Conservation (phyloP, 92 coral and sea anemone genomes). For the Porites lobata region DNA sequence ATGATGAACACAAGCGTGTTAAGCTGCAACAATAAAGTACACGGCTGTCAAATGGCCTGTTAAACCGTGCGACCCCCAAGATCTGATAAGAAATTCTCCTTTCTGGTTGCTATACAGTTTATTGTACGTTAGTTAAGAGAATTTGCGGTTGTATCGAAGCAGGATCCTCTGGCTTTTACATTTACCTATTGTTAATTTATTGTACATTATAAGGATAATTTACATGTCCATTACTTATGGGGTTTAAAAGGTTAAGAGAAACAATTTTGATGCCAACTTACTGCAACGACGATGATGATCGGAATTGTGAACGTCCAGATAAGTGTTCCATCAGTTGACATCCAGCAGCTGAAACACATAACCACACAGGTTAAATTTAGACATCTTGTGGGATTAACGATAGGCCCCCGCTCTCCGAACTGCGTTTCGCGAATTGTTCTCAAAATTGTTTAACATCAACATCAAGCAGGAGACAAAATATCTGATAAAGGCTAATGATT, state of each 20-base stretch:
- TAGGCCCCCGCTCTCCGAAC: too few species aligned
- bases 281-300: constrained; percentile 81
- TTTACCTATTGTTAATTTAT: neutral
- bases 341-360: constrained; percentile 88
- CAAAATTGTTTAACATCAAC: neutral
- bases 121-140: too few species aligned
- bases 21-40: constrained; percentile 65
- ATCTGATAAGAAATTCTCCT: neutral
- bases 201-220: too few species aligned
- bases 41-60: neutral
- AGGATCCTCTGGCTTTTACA: too few species aligned
- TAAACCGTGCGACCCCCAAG: neutral
- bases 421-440: neutral
- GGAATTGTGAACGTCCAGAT: constrained; percentile 97
- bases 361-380: neutral
- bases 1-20: constrained; percentile 87
- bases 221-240: too few species aligned
- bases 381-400: too few species aligned
- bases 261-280: constrained; percentile 53
- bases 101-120: too few species aligned
- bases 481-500: too few species aligned
- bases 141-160: too few species aligned
- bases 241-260: neutral
- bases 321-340: constrained; percentile 92
- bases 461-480: neutral